Evolutionary conservation across 2,888 invertebrate species (phyloP).

Genomic region (Idaea aversata): DNA sequence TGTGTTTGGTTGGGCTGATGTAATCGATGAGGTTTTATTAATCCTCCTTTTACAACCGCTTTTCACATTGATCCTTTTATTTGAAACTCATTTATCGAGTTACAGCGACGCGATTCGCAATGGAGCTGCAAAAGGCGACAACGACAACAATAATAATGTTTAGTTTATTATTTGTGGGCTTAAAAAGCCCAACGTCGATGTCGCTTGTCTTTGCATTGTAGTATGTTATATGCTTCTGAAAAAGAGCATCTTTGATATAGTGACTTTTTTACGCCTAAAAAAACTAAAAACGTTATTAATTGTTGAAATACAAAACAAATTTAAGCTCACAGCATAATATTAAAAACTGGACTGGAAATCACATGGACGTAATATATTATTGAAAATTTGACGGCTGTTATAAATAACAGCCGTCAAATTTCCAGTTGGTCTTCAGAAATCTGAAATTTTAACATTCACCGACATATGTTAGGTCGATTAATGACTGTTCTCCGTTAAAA

Average conservation of each 20-base stretch:
- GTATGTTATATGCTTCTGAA: too few species aligned
- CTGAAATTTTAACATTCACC: not conserved
- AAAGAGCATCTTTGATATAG: not conserved
- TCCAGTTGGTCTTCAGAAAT: too few species aligned
- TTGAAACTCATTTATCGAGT: not conserved
- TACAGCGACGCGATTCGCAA: not conserved
- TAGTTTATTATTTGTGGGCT: not conserved
- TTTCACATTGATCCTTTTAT: not conserved
- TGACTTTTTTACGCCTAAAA: not conserved
- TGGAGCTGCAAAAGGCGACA: too few species aligned
- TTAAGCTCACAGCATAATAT: too few species aligned
- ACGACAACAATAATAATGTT: not conserved
- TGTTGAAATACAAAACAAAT: not conserved
- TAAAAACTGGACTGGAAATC: too few species aligned
- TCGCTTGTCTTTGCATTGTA: too few species aligned
- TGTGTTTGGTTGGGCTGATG: not conserved
- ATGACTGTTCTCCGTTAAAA: constrained; percentile 55
- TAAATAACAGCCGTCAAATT: too few species aligned
- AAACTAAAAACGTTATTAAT: not conserved
- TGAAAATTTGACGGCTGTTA: too few species aligned
- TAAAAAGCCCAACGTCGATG: too few species aligned
- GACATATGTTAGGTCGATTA: constrained; percentile 52
- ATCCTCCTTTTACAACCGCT: not conserved
- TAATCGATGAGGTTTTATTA: not conserved
- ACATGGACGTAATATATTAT: too few species aligned